Conservation (phyloP, 2,888 invertebrate species). For the Agonopterix heracliana region DNA sequence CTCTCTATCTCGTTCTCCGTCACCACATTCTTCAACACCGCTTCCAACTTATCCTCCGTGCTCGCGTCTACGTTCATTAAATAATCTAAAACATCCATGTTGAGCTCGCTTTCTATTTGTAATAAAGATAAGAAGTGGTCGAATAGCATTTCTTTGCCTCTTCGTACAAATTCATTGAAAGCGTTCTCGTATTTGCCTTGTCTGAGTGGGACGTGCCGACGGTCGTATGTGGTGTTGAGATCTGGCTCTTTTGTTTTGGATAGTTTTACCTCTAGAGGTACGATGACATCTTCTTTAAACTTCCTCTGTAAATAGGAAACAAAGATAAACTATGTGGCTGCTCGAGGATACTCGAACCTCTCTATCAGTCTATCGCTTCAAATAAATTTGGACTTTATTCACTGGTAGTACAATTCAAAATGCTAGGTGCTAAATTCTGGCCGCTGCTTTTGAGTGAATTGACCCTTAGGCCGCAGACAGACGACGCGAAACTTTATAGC, state of each 20-base stretch:
- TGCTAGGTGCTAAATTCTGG: too few species aligned
- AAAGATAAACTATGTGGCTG: too few species aligned
- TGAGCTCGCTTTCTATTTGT: conserved; percentile 24
- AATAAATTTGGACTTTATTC: too few species aligned
- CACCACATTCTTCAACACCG: conserved; percentile 41
- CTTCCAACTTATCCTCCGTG: conserved; percentile 60
- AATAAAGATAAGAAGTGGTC: conserved; percentile 43
- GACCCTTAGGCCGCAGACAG: too few species aligned
- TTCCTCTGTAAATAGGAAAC: conserved; percentile 53
- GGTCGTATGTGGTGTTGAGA: conserved; percentile 50
- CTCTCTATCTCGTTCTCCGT: conserved; percentile 59
- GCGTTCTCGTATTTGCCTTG: conserved; percentile 52
- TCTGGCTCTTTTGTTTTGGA: conserved; percentile 42
- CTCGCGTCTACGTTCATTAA: conserved; percentile 51
- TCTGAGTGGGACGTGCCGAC: conserved; percentile 44
- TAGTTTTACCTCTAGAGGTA: conserved; percentile 48
- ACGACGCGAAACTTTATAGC: too few species aligned
- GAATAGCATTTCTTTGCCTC: conserved; percentile 57
- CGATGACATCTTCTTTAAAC: conserved; percentile 46
- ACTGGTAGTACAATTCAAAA: too few species aligned
- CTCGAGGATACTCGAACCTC: too few species aligned
- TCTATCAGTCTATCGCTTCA: too few species aligned
- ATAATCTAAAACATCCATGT: conserved; percentile 43
- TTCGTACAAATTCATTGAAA: conserved; percentile 55
- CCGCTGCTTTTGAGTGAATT: too few species aligned